Conservation (phyloP, 2,113 vertebrate species). For the Procapra przewalskii region DNA sequence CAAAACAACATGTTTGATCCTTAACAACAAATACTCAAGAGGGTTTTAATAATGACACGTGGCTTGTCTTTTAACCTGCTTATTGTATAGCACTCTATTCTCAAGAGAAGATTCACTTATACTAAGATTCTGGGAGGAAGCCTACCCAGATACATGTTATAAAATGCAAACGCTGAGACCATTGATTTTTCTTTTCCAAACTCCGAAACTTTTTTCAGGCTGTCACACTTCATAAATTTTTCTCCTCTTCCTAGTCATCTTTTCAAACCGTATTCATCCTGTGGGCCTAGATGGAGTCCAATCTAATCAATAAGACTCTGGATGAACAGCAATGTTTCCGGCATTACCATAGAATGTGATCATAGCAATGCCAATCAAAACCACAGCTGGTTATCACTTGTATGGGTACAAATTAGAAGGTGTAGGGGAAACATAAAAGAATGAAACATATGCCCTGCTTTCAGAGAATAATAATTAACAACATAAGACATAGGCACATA, state of each 20-base stretch:
- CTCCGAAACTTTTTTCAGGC: not conserved
- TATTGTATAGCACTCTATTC: not conserved
- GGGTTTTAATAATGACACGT: not conserved
- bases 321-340: not conserved
- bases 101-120: not conserved
- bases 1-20: not conserved
- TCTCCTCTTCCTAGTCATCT: not conserved
- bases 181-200: slow-evolving; percentile 2
- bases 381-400: not conserved
- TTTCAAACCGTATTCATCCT: not conserved
- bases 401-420: not conserved
- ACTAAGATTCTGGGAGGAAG: not conserved
- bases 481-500: not conserved
- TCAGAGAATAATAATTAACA: not conserved
- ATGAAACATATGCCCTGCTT: not conserved
- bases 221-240: slow-evolving; percentile 22
- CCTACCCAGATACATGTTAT: not conserved
- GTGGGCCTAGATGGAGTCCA: not conserved
- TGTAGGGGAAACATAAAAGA: not conserved
- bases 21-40: not conserved
- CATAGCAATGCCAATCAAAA: not conserved
- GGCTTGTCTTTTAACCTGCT: not conserved
- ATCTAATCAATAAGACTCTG: not conserved
- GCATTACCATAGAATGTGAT: not conserved
- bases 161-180: not conserved